Conservation (phyloP, 1,140 invertebrate genomes). For the Caerostris extrusa region DNA sequence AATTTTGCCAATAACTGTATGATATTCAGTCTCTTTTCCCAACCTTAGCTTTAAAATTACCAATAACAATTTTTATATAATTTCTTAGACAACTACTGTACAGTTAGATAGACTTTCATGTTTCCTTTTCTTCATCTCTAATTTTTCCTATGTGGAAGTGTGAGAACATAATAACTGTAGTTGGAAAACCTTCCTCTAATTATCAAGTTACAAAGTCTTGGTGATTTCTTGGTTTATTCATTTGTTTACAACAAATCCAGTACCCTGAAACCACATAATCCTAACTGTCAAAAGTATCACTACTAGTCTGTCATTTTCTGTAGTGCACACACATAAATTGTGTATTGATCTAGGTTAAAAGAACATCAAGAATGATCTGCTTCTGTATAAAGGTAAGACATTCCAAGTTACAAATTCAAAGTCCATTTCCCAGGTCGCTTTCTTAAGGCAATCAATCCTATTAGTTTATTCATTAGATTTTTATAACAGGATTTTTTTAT, state of each 20-base stretch:
- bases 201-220: background rate
- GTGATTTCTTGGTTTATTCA: background rate
- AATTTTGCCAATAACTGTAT: background rate
- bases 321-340: conserved; percentile 6
- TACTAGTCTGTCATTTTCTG: conserved; percentile 43
- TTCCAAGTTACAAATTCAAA: background rate
- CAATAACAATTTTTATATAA: background rate
- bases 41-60: background rate
- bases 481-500: no score
- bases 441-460: background rate
- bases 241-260: conserved; percentile 28
- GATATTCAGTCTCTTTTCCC: background rate
- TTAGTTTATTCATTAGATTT: background rate
- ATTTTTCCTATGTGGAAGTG: background rate
- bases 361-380: background rate
- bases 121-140: no score
- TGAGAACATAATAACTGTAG: background rate
- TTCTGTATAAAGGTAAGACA: background rate
- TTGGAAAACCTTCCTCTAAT: conserved; percentile 27
- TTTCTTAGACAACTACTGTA: background rate
- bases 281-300: background rate
- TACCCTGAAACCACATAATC: conserved; percentile 2
- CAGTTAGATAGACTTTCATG: background rate
- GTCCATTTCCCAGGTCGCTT: background rate
- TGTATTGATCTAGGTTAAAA: background rate